Conservation (phyloP, 2,888 invertebrate species). For the Smittia aterrima region DNA sequence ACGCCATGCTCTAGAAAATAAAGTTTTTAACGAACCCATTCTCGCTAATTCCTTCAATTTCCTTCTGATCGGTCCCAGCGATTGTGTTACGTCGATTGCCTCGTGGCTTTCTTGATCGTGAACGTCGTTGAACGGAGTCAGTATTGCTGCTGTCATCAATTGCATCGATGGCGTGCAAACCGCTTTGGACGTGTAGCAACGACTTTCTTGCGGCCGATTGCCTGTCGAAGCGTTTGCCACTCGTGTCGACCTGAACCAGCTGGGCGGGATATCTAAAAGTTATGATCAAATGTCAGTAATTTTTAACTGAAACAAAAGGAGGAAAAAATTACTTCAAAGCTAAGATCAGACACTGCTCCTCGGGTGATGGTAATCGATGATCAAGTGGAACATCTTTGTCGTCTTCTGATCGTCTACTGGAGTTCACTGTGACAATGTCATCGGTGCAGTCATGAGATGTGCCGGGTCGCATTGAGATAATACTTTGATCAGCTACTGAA, state of each 20-base stretch:
- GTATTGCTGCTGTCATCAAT: slow-evolving; percentile 43
- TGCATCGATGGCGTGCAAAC: slow-evolving; percentile 33
- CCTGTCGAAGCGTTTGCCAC: slow-evolving; percentile 82
- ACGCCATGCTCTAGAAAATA: slow-evolving; percentile 28
- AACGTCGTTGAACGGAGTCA: slow-evolving; percentile 65
- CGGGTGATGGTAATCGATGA: slow-evolving; percentile 82
- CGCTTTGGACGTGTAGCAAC: slow-evolving; percentile 58
- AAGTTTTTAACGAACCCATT: slow-evolving; percentile 66
- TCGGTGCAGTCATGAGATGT: slow-evolving; percentile 36
- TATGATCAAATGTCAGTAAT: not conserved
- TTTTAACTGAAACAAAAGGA: slow-evolving; percentile 35
- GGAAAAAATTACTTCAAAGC: slow-evolving; percentile 68
- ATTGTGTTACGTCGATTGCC: slow-evolving; percentile 87
- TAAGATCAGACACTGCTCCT: slow-evolving; percentile 79
- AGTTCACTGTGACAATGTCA: slow-evolving; percentile 34
- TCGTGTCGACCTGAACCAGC: slow-evolving; percentile 84
- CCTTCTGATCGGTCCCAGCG: slow-evolving; percentile 86
- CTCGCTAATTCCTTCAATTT: slow-evolving; percentile 75
- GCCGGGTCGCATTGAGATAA: slow-evolving; percentile 36
- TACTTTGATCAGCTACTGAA: slow-evolving; percentile 46
- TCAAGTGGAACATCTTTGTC: slow-evolving; percentile 64
- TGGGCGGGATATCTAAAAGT: slow-evolving; percentile 76
- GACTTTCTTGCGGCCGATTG: slow-evolving; percentile 86
- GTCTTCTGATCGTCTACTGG: slow-evolving; percentile 57
- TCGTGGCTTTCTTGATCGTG: slow-evolving; percentile 71